Evolutionary conservation across 2,113 vertebrate genomes (phyloP).

Genomic region (Lepidothrix coronata): DNA sequence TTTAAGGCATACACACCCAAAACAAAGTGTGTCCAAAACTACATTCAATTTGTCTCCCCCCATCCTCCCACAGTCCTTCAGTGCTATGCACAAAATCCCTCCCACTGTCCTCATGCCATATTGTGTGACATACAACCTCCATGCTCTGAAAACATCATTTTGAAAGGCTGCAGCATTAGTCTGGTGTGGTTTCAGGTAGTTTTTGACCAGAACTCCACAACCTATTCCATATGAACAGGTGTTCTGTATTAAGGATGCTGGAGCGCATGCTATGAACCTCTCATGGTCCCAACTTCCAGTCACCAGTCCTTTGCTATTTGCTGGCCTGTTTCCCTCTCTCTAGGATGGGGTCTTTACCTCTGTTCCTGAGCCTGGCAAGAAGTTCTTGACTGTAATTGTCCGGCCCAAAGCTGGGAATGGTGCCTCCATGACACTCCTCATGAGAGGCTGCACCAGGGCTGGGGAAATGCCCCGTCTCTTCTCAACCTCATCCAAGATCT

Average conservation of each 20-base stretch:
- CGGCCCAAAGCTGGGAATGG: slow-evolving; percentile 93
- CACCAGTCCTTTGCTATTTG: not conserved
- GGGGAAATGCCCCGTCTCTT: slow-evolving; percentile 95
- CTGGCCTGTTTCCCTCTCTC: not conserved
- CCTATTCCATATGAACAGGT: not conserved
- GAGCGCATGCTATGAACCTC: not conserved
- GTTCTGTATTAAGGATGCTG: not conserved
- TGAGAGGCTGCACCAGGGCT: slow-evolving; percentile 95
- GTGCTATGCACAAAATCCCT: not conserved
- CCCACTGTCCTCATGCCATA: not conserved
- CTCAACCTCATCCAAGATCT: slow-evolving; percentile 98
- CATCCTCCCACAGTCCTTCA: not conserved
- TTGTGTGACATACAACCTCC: not conserved
- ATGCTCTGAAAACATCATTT: not conserved
- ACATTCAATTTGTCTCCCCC: fast-evolving
- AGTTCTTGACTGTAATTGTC: slow-evolving; percentile 93
- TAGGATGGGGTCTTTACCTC: slow-evolving; percentile 78
- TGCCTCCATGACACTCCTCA: slow-evolving; percentile 97
- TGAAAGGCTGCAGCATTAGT: not conserved
- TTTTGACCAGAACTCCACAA: not conserved
- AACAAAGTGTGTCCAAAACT: not conserved
- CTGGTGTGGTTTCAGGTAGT: not conserved
- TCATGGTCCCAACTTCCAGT: not conserved
- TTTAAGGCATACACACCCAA: not conserved
- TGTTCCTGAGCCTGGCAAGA: slow-evolving; percentile 93